Base-by-base conservation (phyloP, 2,797 vertebrate genomes). In the Poecilia wingei region DNA sequence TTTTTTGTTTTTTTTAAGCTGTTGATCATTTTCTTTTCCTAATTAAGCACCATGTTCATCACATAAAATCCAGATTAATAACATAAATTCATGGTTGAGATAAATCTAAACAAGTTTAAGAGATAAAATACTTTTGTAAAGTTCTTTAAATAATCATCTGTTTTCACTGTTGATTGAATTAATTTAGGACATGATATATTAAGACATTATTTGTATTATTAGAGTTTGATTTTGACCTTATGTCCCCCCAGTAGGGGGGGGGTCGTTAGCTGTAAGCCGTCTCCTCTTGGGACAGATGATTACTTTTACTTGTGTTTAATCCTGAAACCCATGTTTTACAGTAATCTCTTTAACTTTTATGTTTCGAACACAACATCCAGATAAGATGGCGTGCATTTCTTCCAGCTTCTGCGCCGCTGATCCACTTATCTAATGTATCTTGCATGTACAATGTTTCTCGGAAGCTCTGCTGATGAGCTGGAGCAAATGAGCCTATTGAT, bases 401-500 rank as follows among this genome's bases (percentile, higher is more conserved):
- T 6, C 76, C 12, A 73, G 12, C 43, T 8, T 51, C 25, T 72
- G 49, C 76, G 69, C 66, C 66, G 80, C 86, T 72, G 66, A 72
- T 69, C 76, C 72, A 74, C 85, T 77, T 64, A 64, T 81, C 77
- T 90, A 90, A 90, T 89, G 89, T 79, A 77, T 81, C 79, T 74
- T 79, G 66, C 76, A 47, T 72, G 75, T 80, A 47, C 59, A 36
- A 72, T 80, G 85, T 84, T 94, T 94, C 93, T 90, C 85, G 91
- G 92, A 94, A 94, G 87, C 80, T 45, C 66, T 72, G 39, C 81
- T 88, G 88, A 92, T 90, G 82, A 91, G 76, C 87, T 90, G 89
- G 84, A 82, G 87, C 83, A 87, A 93, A 85, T 83, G 79, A n/a
- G 82, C 84, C 31, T 84, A 94, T 94, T 82, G 91, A 94, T 94